Base-by-base conservation (phyloP, 2,797 vertebrate species). In the Spheniscus humboldti region DNA sequence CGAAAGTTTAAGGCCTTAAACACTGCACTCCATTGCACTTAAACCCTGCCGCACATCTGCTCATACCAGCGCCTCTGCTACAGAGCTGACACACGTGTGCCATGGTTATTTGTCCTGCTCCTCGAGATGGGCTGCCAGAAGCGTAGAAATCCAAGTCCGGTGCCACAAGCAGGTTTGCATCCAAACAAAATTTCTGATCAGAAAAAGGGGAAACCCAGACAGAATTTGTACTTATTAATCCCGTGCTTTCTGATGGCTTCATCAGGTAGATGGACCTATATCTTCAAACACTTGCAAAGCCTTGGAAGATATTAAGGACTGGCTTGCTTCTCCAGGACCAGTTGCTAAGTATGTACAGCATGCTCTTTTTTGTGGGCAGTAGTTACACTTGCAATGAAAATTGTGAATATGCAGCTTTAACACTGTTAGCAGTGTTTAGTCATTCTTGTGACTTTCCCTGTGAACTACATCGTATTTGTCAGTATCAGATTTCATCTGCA, bases 11-110 rank as follows among this genome's bases (percentile, higher is more conserved):
- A 37, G 41, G 33, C 47, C 22, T 82, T 50, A 57, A 78, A 47
- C 19, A 24, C 62, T 57, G 50, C 17, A 9, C 13, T 37, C 25
- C 37, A 9, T 8, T 35, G 41, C 41, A 13, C 31, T 52, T 53
- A 16, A 86, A 47, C 20, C 30, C 27, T 83, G 18, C 17, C 0
- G 0, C 72, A 33, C 23, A 6, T 31, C 66, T 90, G 48, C 73
- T 93, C 1, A 0, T 37, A 30, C 19, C 18, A 28, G 6, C 19
- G 1, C 12, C n/a, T 71, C 41, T 62, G 52, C 55, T 64, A 8
- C 33, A 52, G 57, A 71, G 48, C 43, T 43, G 47, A 45, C 39
- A 33, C 0, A 0, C 8, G 43, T 10, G 8, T 30, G 50, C 63
- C 2, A 4, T 16, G 45, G 19, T 39, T 91, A 9, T 60, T 59